Evolutionary conservation across 2,113 vertebrate species (phyloP).

Genomic region (Pseudopodoces humilis): DNA sequence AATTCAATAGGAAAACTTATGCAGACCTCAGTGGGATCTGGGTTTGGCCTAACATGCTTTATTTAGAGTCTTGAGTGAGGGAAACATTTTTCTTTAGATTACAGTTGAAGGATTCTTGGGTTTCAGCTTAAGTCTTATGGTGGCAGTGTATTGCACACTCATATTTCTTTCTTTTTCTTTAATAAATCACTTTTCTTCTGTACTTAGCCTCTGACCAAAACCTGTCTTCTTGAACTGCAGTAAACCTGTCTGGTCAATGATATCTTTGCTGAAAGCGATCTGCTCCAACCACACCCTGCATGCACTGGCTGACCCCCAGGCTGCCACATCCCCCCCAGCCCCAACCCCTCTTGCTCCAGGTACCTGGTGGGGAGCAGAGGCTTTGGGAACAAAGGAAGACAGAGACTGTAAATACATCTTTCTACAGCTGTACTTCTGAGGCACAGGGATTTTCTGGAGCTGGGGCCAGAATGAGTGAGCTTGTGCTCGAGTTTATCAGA

Average conservation of each 20-base stretch:
- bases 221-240: background rate
- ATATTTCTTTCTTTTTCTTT: slow-evolving; percentile 20
- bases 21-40: slow-evolving; percentile 1
- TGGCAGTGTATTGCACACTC: background rate
- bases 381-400: background rate
- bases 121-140: slow-evolving; percentile 38
- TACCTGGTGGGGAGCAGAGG: background rate
- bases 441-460: slow-evolving; percentile 23
- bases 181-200: slow-evolving; percentile 13
- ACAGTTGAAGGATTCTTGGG: slow-evolving; percentile 54
- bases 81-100: slow-evolving; percentile 54
- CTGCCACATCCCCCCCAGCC: background rate
- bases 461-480: background rate
- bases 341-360: background rate
- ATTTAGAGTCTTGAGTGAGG: slow-evolving; percentile 9
- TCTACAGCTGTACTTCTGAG: background rate
- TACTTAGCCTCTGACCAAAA: slow-evolving; percentile 37
- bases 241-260: background rate
- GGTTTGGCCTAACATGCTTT: slow-evolving; percentile 38
- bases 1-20: slow-evolving; percentile 7
- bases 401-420: background rate
- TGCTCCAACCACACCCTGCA: background rate
- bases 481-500: background rate
- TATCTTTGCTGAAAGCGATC: background rate
- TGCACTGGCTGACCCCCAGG: background rate